A percentile compares a stretch with the other conserved stretches of the same genome.
Evolutionary conservation across 2,113 vertebrate genomes (phyloP).

Genomic region (Siphamia tubifer): DNA sequence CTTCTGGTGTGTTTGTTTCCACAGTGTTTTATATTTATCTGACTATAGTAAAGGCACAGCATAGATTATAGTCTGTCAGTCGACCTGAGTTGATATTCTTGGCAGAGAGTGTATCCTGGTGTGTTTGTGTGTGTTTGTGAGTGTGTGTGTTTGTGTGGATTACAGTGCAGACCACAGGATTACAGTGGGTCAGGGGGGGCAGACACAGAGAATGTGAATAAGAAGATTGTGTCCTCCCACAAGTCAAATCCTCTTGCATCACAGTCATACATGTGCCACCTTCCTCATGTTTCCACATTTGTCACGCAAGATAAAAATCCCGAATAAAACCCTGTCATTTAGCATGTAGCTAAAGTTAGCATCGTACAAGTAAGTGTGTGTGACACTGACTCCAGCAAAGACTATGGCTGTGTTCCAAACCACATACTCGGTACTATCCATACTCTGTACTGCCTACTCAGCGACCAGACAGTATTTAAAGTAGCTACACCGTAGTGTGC

Average conservation of each 20-base stretch:
- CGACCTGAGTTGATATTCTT: slow-evolving; percentile 10
- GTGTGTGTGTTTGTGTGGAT: slow-evolving; percentile 24
- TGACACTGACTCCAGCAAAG: too few relatives aligned
- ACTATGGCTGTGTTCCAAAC: too few relatives aligned
- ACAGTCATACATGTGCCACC: slow-evolving; percentile 34
- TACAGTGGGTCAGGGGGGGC: slow-evolving; percentile 38
- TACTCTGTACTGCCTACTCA: too few relatives aligned
- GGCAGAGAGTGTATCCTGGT: neutral
- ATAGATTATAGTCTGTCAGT: slow-evolving; percentile 14
- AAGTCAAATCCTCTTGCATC: slow-evolving; percentile 66
- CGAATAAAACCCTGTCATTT: neutral
- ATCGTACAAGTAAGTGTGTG: too few relatives aligned
- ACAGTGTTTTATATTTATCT: neutral
- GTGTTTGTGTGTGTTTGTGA: neutral
- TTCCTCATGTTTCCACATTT: slow-evolving; percentile 15
- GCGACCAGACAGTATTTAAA: too few relatives aligned
- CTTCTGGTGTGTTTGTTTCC: neutral
- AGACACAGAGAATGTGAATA: slow-evolving; percentile 41
- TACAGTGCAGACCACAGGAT: slow-evolving; percentile 52
- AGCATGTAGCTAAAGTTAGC: too few relatives aligned
- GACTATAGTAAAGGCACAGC: neutral
- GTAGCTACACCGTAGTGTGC: too few relatives aligned
- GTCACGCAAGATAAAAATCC: slow-evolving; percentile 16
- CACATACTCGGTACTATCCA: too few relatives aligned
- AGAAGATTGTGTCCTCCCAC: slow-evolving; percentile 52